phyloP scores from a whole-genome alignment of 2,888 invertebrate species.

The Apotomis betuletana region DNA sequence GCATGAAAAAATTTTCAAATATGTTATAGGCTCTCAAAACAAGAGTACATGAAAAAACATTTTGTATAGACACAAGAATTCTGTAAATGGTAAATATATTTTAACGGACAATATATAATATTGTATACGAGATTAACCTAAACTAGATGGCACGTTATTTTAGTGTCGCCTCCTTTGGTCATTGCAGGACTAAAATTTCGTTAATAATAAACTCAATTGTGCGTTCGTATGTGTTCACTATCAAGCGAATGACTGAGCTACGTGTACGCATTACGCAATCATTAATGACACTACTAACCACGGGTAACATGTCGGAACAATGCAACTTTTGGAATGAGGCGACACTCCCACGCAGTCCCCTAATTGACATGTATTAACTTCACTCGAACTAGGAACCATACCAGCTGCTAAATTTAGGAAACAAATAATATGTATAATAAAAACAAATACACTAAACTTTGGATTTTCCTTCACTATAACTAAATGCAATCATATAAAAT shows the following conservation, averaged over 20 bases:
- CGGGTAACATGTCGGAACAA: slow-evolving; percentile 52
- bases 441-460: slow-evolving; percentile 78
- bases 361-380: slow-evolving; percentile 83
- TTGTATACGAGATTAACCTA: slow-evolving; percentile 85
- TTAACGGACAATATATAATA: slow-evolving; percentile 85
- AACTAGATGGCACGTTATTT: slow-evolving; percentile 84
- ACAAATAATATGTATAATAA: slow-evolving; percentile 59
- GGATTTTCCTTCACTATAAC: slow-evolving; percentile 82
- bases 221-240: slow-evolving; percentile 72
- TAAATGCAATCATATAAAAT: slow-evolving; percentile 81
- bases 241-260: slow-evolving; percentile 57
- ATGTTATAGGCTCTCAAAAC: slow-evolving; percentile 83
- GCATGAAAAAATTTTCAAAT: slow-evolving; percentile 73
- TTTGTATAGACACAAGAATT: slow-evolving; percentile 84
- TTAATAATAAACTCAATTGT: slow-evolving; percentile 77
- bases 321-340: slow-evolving; percentile 63
- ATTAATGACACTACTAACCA: slow-evolving; percentile 39
- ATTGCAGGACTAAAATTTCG: slow-evolving; percentile 65
- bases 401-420: slow-evolving; percentile 83
- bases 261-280: slow-evolving; percentile 52
- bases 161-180: slow-evolving; percentile 83
- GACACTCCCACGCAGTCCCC: slow-evolving; percentile 81
- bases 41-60: slow-evolving; percentile 84
- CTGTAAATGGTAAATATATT: slow-evolving; percentile 85
- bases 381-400: slow-evolving; percentile 84